phyloP scores from a whole-genome alignment of 2,113 vertebrate species.

The Mesembrinibis cayennensis region DNA sequence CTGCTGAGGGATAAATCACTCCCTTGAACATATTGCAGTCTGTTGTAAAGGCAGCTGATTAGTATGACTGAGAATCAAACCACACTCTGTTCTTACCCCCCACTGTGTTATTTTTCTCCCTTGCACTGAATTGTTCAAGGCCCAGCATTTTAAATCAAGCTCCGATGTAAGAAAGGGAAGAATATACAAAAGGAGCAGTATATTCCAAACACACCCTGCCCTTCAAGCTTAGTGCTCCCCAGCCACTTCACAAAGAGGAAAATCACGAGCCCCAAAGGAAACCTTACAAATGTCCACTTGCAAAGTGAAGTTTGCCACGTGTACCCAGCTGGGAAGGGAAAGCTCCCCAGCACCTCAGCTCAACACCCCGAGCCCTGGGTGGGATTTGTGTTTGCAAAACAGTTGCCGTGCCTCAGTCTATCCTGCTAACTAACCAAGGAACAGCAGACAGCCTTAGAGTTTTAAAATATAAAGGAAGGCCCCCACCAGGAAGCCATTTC shows the following conservation, averaged over 20 bases:
- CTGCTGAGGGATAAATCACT: constrained; percentile 54
- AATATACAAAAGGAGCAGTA: constrained; percentile 30
- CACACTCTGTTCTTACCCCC: constrained; percentile 28
- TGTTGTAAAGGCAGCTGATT: constrained; percentile 52
- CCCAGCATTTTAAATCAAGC: constrained; percentile 27
- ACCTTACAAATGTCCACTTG: background rate
- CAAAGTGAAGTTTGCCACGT: constrained; percentile 1
- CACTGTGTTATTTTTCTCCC: constrained; percentile 48
- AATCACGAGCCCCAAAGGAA: constrained; percentile 18
- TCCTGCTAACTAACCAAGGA: background rate
- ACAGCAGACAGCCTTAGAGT: background rate
- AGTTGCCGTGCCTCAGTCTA: background rate
- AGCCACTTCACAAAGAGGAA: constrained; percentile 7
- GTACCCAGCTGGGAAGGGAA: constrained; percentile 2
- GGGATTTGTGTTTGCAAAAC: background rate
- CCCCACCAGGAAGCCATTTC: constrained; percentile 42
- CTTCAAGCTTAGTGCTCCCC: constrained; percentile 32
- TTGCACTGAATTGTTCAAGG: constrained; percentile 24
- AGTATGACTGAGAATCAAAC: constrained; percentile 52
- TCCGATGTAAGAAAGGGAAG: constrained; percentile 44
- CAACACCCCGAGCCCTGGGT: background rate
- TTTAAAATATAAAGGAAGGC: constrained; percentile 18
- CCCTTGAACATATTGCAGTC: constrained; percentile 26
- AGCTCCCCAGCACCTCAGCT: background rate
- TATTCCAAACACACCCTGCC: constrained; percentile 39